These are phyloP conservation scores for Parapsyche elsis DNA, from an alignment of 1,140 invertebrate species.

Conservation along the genomic window DNA sequence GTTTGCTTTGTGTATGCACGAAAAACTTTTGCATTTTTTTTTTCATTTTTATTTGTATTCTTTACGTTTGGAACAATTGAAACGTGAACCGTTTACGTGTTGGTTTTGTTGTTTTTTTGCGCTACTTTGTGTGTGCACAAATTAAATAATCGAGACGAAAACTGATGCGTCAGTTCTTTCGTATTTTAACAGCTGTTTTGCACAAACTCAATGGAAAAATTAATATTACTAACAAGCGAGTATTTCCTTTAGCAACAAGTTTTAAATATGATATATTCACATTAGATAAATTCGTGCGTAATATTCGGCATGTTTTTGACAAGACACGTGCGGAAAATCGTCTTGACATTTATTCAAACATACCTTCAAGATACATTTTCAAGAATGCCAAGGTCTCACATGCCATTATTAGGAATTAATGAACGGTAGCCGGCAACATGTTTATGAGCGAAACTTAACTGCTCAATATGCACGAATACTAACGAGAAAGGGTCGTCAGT, in stretches of 20 bases:
- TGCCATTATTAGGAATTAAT: background rate
- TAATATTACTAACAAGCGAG: no score
- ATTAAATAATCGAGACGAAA: constrained; percentile 24
- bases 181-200: no score
- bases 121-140: background rate
- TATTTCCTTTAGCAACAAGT: background rate
- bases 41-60: background rate
- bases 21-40: background rate
- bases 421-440: no score
- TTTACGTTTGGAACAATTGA: background rate
- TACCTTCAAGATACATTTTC: background rate
- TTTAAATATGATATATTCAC: constrained; percentile 4
- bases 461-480: no score
- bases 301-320: background rate
- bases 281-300: background rate
- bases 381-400: background rate
- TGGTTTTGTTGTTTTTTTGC: no score
- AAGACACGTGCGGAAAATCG: background rate
- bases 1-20: constrained; percentile 20
- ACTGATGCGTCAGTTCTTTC: no score
- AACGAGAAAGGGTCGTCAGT: no score
- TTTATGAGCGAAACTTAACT: no score
- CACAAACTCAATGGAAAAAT: no score
- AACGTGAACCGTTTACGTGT: background rate
- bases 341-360: background rate